Percentiles rank a stretch among this genome's conserved stretches.
phyloP scores from a whole-genome alignment of 92 coral and sea anemone genomes.

The Palythoa grandiflora region DNA sequence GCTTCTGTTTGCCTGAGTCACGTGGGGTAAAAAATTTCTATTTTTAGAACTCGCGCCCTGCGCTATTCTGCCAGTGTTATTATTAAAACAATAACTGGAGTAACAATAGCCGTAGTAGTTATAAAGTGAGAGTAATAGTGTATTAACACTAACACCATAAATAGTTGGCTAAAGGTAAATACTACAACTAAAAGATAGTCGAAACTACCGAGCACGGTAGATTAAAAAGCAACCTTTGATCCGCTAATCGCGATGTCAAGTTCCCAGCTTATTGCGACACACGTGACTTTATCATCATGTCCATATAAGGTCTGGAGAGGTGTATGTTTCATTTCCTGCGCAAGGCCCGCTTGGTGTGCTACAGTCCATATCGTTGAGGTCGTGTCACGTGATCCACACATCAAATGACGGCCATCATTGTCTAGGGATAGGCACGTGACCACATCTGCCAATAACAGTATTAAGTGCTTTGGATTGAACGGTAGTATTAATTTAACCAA shows the following conservation, averaged over 20 bases:
- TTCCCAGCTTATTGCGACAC: conserved; percentile 98
- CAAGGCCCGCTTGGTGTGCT: conserved; percentile 85
- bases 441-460: conserved; percentile 65
- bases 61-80: too few species aligned
- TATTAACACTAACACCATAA: too few species aligned
- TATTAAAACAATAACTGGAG: too few species aligned
- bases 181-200: background rate
- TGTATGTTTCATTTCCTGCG: conserved; percentile 75
- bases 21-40: too few species aligned
- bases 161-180: too few species aligned
- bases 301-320: conserved; percentile 97
- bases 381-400: conserved; percentile 98
- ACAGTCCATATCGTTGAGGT: conserved; percentile 92
- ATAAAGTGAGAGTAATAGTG: too few species aligned
- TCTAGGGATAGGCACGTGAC: conserved; percentile 90
- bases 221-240: conserved; percentile 66
- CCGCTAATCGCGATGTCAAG: conserved; percentile 95
- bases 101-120: too few species aligned
- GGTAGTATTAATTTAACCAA: background rate
- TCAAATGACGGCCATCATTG: conserved; percentile 93
- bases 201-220: background rate
- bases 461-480: background rate
- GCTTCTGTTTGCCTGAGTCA: too few species aligned
- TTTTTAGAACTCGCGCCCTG: too few species aligned
- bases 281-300: conserved; percentile 88